phyloP scores from a whole-genome alignment of 2,113 vertebrate species.

The Elgaria multicarinata region DNA sequence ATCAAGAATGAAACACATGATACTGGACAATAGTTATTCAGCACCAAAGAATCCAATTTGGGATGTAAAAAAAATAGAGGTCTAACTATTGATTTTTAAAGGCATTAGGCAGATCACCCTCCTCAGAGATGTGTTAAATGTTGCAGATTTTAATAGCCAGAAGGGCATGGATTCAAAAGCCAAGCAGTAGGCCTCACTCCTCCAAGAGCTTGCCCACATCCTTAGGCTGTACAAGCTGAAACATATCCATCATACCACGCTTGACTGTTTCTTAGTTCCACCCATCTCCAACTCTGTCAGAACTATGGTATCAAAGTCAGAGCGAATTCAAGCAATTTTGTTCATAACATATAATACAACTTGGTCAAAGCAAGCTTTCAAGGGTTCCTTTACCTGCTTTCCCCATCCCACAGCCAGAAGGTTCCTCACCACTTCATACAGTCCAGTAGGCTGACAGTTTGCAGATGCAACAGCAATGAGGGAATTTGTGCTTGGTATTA shows the following conservation, averaged over 20 bases:
- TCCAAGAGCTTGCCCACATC: not conserved
- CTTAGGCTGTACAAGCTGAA: not conserved
- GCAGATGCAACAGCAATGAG: not conserved
- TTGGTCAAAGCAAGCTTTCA: not conserved
- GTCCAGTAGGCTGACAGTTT: no score
- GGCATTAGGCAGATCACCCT: not conserved
- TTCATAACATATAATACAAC: not conserved
- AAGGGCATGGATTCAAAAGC: not conserved
- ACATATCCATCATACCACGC: not conserved
- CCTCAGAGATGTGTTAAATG: not conserved
- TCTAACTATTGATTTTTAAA: not conserved
- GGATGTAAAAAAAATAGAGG: no score
- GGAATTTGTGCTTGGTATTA: not conserved
- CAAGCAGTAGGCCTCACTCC: not conserved
- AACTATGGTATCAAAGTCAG: not conserved
- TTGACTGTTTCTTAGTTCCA: not conserved
- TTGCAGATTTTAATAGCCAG: not conserved
- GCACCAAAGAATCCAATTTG: not conserved
- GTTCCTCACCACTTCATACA: not conserved
- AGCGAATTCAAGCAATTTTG: not conserved
- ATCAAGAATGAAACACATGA: no score
- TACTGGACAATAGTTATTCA: not conserved
- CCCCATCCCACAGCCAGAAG: not conserved
- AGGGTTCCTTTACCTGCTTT: not conserved
- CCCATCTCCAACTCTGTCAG: not conserved